Base-by-base conservation (phyloP, 2,888 invertebrate species). In the Brachynemurus nebulosus region DNA sequence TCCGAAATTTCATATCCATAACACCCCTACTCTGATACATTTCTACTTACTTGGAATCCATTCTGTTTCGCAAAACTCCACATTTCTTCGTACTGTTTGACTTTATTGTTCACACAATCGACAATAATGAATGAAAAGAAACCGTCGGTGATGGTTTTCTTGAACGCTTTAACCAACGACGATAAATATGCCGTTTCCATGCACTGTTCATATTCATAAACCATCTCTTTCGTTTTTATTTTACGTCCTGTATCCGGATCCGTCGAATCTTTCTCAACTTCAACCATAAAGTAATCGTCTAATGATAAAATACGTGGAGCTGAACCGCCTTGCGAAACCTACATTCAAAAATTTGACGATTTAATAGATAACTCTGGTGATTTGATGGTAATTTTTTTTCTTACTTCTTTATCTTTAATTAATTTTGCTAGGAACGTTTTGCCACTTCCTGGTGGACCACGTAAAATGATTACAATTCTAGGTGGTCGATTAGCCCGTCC, bases 241-340 rank as follows among this genome's bases (percentile, higher is more conserved):
- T 71, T 74, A 62, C 83, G 83, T 11, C 86, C 86, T 48, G 81
- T 81, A 50, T 76, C 71, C 3, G 76, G 72, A 59, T 85, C 83
- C 40, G 65, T 71, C 41, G 76, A 72, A 55, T 78, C 79, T 51
- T 78, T 72, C 63, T 88, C 89, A 47, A 80, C 78, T 64, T 89
- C 89, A 47, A 85, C 78, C 74, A 93, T 83, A 58, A 93, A 96
- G 65, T 96, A 96, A 66, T 96, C 95, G 62, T 96, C 95, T 48
- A 96, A 75, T 48, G 90, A 91, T 58, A 96, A 71, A 57, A 96
- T 89, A 52, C 95, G 73, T 0, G 88, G 91, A n/a, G 89, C 83
- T 45, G 82, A 80, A 4, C 90, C 91, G 33, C 86, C 85, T 65
- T 83, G 78, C 60, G 88, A 86, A 1, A 86, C 76, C 65, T 65